Evolutionary conservation across 53 echinoderm and acorn worm species (phyloP).

Genomic region (Temnopleurus reevesii): DNA sequence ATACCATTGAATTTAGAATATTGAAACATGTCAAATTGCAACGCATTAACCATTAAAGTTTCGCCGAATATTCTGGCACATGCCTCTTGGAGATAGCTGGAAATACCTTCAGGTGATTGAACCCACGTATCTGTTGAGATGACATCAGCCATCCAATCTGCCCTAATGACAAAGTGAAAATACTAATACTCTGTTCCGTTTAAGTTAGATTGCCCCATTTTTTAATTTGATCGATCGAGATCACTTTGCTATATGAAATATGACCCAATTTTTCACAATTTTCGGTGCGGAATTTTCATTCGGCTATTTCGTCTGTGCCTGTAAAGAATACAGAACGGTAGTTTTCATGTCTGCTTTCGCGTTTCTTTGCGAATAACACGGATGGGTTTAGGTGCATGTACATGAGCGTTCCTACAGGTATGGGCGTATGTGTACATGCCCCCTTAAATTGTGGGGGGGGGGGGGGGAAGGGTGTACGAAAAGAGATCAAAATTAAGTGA

Average conservation of each 20-base stretch:
- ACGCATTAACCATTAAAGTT: too few species aligned
- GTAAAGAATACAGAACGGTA: not conserved
- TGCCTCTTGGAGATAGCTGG: too few species aligned
- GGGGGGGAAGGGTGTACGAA: too few species aligned
- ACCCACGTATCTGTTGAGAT: not conserved
- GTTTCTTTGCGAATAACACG: too few species aligned
- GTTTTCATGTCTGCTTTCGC: not conserved
- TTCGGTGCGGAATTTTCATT: not conserved
- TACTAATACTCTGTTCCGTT: not conserved
- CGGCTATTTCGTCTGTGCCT: not conserved
- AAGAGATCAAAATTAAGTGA: too few species aligned
- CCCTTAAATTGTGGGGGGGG: too few species aligned
- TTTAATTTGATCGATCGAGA: constrained; percentile 10
- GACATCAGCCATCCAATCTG: not conserved
- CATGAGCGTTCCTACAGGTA: not conserved
- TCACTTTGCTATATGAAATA: not conserved
- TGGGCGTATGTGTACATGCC: not conserved
- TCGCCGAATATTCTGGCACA: too few species aligned
- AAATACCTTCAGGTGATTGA: not conserved
- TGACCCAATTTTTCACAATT: not conserved
- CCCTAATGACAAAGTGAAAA: constrained; percentile 4
- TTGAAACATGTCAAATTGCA: too few species aligned
- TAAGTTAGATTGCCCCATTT: constrained; percentile 17
- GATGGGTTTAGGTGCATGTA: not conserved
- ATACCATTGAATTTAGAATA: too few species aligned